Evolutionary conservation across 2,888 invertebrate species (phyloP).

Genomic region (Philhelius pedissequus): DNA sequence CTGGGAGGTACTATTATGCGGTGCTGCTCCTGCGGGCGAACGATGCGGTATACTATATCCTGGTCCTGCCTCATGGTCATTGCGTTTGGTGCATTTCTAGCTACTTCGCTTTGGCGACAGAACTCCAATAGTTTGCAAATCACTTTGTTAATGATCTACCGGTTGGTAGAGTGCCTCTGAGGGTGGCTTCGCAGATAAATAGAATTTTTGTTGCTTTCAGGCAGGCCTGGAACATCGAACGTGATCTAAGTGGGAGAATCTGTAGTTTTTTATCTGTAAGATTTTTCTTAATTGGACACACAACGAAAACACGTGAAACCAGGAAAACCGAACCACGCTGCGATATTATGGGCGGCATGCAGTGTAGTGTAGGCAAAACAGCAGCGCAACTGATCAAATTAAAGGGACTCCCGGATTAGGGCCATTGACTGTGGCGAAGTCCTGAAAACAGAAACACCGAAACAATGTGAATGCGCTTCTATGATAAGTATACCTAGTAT

Average conservation of each 20-base stretch:
- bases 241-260: constrained; percentile 68
- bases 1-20: constrained; percentile 42
- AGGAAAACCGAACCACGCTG: constrained; percentile 17
- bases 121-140: constrained; percentile 42
- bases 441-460: background rate
- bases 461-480: background rate
- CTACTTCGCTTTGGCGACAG: constrained; percentile 43
- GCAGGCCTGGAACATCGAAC: constrained; percentile 48
- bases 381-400: constrained; percentile 46
- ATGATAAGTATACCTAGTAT: background rate
- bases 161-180: background rate
- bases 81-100: background rate
- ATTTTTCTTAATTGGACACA: constrained; percentile 64
- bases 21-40: background rate
- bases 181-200: constrained; percentile 32
- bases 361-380: constrained; percentile 41
- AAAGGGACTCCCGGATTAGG: constrained; percentile 49
- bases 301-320: constrained; percentile 26
- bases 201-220: constrained; percentile 21
- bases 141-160: constrained; percentile 59
- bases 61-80: background rate
- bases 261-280: constrained; percentile 42
- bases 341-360: background rate
- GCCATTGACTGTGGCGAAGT: background rate
- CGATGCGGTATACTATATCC: background rate